These are phyloP conservation scores for Odontesthes bonariensis DNA, from an alignment of 2,113 vertebrate genomes.

Conservation along the genomic window DNA sequence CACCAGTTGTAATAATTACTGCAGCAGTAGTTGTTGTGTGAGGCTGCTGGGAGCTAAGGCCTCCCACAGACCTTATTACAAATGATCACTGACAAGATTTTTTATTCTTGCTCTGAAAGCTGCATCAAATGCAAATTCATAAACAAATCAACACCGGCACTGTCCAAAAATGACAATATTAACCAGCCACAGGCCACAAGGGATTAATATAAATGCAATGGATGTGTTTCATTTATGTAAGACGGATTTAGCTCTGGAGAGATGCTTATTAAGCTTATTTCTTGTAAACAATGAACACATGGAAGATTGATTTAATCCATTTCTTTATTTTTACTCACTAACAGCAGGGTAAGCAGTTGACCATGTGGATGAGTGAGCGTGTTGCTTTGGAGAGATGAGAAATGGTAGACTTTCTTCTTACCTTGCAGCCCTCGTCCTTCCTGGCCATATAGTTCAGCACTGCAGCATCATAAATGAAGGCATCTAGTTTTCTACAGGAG, in stretches of 20 bases:
- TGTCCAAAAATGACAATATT: constrained; percentile 51
- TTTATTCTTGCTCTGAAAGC: constrained; percentile 36
- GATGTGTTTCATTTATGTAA: constrained; percentile 43
- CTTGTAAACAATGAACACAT: not conserved
- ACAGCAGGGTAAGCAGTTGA: not conserved
- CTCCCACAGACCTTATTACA: constrained; percentile 57
- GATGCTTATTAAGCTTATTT: not conserved
- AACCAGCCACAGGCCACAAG: constrained; percentile 19
- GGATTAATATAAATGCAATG: not conserved
- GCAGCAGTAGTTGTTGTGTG: constrained; percentile 37
- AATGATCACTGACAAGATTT: constrained; percentile 36
- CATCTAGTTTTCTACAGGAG: constrained; percentile 89
- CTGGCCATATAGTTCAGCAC: constrained; percentile 95
- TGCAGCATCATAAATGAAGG: constrained; percentile 93
- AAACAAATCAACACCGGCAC: constrained; percentile 60
- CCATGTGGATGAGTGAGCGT: not conserved
- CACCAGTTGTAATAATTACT: constrained; percentile 59
- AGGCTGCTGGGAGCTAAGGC: constrained; percentile 42
- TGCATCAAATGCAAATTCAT: constrained; percentile 31
- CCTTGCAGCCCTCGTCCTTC: constrained; percentile 93
- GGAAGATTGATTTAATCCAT: not conserved
- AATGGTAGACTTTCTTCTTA: constrained; percentile 27
- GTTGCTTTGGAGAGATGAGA: not conserved
- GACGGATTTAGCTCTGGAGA: constrained; percentile 18
- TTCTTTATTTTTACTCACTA: not conserved